Conservation (phyloP, 2,113 vertebrate genomes). For the Percina caprodes region DNA sequence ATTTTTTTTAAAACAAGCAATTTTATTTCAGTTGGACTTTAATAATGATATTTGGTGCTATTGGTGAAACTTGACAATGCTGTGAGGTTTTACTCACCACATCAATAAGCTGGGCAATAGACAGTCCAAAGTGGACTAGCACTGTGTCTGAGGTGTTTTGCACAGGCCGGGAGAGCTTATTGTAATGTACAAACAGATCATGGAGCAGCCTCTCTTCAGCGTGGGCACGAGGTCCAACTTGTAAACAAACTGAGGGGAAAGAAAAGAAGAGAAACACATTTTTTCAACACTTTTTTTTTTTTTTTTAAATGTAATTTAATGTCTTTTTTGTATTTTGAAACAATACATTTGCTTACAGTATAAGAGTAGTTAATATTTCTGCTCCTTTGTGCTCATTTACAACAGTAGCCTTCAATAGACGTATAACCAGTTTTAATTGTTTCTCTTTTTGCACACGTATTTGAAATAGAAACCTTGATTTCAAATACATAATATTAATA, state of each 20-base stretch:
- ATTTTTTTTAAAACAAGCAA: neutral
- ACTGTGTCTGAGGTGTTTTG: constrained; percentile 95
- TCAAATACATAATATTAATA: constrained; percentile 29
- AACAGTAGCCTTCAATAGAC: neutral
- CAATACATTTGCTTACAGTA: neutral
- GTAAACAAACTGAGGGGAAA: constrained; percentile 60
- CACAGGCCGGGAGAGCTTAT: constrained; percentile 96
- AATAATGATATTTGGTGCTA: neutral
- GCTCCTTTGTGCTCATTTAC: neutral
- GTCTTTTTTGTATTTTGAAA: neutral
- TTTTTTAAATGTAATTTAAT: neutral
- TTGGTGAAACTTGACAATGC: neutral
- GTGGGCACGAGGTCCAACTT: constrained; percentile 82
- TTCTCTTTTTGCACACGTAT: constrained; percentile 11
- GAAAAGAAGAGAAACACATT: constrained; percentile 1
- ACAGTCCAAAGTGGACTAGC: constrained; percentile 94
- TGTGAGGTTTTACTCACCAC: constrained; percentile 87
- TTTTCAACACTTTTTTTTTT: neutral
- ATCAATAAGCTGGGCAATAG: constrained; percentile 98
- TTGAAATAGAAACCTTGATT: constrained; percentile 9
- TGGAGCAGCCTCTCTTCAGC: constrained; percentile 93
- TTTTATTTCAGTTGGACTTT: neutral
- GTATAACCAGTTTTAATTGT: neutral
- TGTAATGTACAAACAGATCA: constrained; percentile 91
- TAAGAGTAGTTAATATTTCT: neutral